A percentile compares a stretch with the other conserved stretches of the same genome.
phyloP scores from a whole-genome alignment of 2,797 vertebrate genomes.

The Cossypha heuglini region DNA sequence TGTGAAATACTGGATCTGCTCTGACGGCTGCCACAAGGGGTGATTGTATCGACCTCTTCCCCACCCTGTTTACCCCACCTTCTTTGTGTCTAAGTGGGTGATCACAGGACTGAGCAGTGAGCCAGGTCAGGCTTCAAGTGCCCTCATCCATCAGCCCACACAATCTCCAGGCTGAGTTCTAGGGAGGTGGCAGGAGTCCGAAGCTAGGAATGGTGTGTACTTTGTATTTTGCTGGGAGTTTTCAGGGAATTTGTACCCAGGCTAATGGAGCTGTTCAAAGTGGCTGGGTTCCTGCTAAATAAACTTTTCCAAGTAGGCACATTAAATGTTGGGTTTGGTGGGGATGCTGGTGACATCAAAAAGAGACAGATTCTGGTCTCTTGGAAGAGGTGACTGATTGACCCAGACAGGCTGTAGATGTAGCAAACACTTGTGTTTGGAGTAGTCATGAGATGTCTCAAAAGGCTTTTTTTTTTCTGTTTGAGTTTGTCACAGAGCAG shows the following conservation, averaged over 20 bases:
- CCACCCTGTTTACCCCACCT: not conserved
- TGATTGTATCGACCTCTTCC: not conserved
- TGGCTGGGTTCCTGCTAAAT: not conserved
- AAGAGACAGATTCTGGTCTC: not conserved
- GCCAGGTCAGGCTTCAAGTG: not conserved
- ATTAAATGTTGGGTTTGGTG: not conserved
- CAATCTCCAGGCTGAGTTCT: fast-evolving
- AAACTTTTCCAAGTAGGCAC: not conserved
- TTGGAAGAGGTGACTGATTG: not conserved
- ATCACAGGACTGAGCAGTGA: not conserved
- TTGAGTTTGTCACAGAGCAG: not conserved
- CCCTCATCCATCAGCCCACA: not conserved
- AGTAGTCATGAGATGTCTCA: not conserved
- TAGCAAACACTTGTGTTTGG: not conserved
- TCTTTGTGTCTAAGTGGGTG: fast-evolving
- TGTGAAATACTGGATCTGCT: not conserved
- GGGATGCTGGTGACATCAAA: not conserved
- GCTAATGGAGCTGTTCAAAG: not conserved
- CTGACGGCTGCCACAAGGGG: not conserved
- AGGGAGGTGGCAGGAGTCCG: not conserved
- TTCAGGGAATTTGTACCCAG: not conserved
- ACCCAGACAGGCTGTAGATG: not conserved
- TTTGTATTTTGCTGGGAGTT: not conserved
- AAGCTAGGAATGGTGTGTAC: not conserved
- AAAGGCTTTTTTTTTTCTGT: not conserved